Evolutionary conservation across 2,888 invertebrate species (phyloP), one percentile per base, ranked within the genome.

Genomic region (Agriotes lineatus): DNA sequence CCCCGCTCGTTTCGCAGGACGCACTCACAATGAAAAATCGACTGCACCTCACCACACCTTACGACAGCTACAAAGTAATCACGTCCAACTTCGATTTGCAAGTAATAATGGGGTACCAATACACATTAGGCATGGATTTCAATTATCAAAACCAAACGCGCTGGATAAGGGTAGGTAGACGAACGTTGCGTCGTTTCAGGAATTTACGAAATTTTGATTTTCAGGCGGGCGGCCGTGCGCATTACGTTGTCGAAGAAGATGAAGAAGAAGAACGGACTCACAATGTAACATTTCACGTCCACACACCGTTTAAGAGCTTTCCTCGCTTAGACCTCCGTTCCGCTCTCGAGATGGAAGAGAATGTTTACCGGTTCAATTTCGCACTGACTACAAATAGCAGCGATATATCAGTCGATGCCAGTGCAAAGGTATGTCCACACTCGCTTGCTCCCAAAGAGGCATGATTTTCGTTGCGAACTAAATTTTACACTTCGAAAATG

Each of bases 41-140:
- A 9, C 78, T 91, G 10, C 86, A 85, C 62, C 76, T 91, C 0
- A 84, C 82, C 6, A 88, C 90, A 0, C 89, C 90, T 0, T 90
- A 88, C 68, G 63, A 75, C 2, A 77, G 73, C 25, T 84, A 82
- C 68, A 84, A 85, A 71, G 85, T 87, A 69, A 81, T 90, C 16
- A 85, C 84, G 63, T 88, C 87, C 0, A 80, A 84, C 33, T 86
- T 86, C 48, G 82, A 87, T 45, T 85, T 90, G 64, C 80, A 85
- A 59, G 74, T 88, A 0, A 81, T 86, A 76, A 77, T 84, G 74
- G 79, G 86, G 72, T 75, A 83, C 67, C 79, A 81, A 63, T 87
- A 89, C 72, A 79, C 86, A 12, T 82, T 88, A 65, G 84, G 85
- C 2, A 67, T 88, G 6, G 84, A 86, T 50, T 77, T 90, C 5